Evolutionary conservation across 2,797 vertebrate species (phyloP).

Genomic region (Gephyroberyx darwinii): DNA sequence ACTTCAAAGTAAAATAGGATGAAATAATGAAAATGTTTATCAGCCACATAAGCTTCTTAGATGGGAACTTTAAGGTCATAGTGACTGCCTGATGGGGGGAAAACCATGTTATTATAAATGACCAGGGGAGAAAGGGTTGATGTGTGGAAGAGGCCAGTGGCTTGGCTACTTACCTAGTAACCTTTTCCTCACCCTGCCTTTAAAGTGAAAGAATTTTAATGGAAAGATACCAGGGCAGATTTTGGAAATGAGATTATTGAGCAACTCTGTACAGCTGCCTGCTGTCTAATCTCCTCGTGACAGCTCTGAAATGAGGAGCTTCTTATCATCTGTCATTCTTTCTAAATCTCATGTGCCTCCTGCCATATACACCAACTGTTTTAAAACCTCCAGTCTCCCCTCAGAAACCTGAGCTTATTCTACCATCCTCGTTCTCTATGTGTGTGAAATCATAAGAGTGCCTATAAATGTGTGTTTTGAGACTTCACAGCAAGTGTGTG

Average conservation of each 20-base stretch:
- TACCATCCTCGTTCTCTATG: slow-evolving; percentile 21
- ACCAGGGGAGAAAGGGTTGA: slow-evolving; percentile 40
- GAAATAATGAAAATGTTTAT: slow-evolving; percentile 68
- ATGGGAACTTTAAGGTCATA: slow-evolving; percentile 63
- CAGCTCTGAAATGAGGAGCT: slow-evolving; percentile 64
- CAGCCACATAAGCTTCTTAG: slow-evolving; percentile 72
- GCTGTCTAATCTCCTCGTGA: slow-evolving; percentile 69
- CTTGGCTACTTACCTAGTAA: slow-evolving; percentile 40
- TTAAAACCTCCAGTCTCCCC: slow-evolving; percentile 38
- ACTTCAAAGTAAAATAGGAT: slow-evolving; percentile 73
- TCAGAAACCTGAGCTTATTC: slow-evolving; percentile 52
- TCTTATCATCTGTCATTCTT: slow-evolving; percentile 70
- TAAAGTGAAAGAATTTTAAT: slow-evolving; percentile 68
- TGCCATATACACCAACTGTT: slow-evolving; percentile 47
- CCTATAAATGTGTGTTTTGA: slow-evolving; percentile 45
- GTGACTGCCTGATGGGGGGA: slow-evolving; percentile 57
- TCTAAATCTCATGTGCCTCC: slow-evolving; percentile 61
- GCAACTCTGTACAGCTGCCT: slow-evolving; percentile 57
- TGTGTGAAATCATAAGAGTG: slow-evolving; percentile 40
- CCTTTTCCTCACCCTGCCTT: slow-evolving; percentile 56
- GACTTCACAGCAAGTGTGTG: slow-evolving; percentile 44
- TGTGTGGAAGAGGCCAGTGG: slow-evolving; percentile 41
- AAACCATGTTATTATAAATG: slow-evolving; percentile 46
- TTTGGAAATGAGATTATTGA: slow-evolving; percentile 70
- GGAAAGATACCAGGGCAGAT: slow-evolving; percentile 67